Percentiles rank a stretch among this genome's conserved stretches.
Conservation (phyloP, 2,888 invertebrate species). For the Machimus atricapillus region DNA sequence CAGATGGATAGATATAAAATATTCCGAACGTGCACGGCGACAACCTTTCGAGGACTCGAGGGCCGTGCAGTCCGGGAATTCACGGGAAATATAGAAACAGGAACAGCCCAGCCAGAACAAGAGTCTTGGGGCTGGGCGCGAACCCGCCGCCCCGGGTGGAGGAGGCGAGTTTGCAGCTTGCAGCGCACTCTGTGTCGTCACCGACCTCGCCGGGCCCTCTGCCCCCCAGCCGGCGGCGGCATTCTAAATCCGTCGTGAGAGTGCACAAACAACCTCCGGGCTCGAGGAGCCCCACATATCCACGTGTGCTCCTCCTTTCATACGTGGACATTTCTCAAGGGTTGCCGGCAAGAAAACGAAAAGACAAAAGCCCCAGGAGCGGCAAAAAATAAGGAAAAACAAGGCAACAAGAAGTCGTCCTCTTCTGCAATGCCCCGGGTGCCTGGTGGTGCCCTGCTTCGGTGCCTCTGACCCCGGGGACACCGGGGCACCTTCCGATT, state of each 20-base stretch:
- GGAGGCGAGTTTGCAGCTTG: neutral
- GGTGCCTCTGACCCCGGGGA: conserved; percentile 3
- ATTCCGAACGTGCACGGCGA: conserved; percentile 15
- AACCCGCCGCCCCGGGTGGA: neutral
- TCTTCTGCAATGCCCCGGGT: neutral
- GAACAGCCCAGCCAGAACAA: conserved; percentile 8
- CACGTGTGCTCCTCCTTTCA: conserved; percentile 21
- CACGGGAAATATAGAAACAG: conserved; percentile 36
- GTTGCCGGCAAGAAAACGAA: conserved; percentile 22
- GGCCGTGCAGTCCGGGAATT: conserved; percentile 12
- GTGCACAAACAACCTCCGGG: conserved; percentile 4
- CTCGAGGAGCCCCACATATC: neutral
- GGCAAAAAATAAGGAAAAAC: neutral
- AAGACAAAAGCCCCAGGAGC: neutral
- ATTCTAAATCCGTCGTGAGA: neutral
- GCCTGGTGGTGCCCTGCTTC: conserved; percentile 1
- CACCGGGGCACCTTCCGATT: neutral
- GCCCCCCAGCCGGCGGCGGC: neutral
- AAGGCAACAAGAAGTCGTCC: neutral
- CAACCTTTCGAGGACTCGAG: neutral
- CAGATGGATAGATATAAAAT: conserved; percentile 40
- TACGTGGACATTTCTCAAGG: conserved; percentile 17
- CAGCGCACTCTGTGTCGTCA: conserved; percentile 10
- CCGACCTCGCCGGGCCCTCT: neutral
- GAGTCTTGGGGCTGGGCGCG: neutral